Conservation (phyloP, 2,113 vertebrate species). For the Entelurus aequoreus region DNA sequence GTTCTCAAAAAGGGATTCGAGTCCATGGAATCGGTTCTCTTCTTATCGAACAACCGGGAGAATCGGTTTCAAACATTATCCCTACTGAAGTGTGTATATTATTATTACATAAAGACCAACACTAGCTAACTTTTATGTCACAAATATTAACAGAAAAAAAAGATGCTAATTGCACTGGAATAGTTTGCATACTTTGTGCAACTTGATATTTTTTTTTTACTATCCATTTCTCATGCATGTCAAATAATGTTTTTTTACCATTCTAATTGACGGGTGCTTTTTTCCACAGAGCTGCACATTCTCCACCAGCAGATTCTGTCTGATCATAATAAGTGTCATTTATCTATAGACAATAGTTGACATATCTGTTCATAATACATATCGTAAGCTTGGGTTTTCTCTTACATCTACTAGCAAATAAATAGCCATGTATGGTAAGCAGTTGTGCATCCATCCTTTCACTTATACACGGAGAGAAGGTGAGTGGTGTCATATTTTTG, state of each 20-base stretch:
- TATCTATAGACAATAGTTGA: constrained; percentile 7
- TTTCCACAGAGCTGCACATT: not conserved
- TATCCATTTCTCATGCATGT: constrained; percentile 25
- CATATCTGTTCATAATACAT: not conserved
- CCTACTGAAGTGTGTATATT: constrained; percentile 16
- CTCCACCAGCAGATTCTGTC: not conserved
- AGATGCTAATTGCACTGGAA: constrained; percentile 18
- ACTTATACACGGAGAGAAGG: constrained; percentile 29
- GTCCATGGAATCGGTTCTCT: too few species aligned
- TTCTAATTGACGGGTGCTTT: constrained; percentile 29
- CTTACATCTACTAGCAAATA: constrained; percentile 58
- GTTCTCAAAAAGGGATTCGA: too few species aligned
- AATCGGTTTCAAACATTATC: too few species aligned
- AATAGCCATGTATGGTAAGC: constrained; percentile 48
- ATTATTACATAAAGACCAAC: constrained; percentile 30
- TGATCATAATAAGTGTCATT: constrained; percentile 13
- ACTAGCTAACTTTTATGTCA: constrained; percentile 32
- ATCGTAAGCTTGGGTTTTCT: constrained; percentile 38
- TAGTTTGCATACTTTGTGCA: not conserved
- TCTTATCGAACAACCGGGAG: too few species aligned
- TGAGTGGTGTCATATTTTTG: constrained; percentile 53
- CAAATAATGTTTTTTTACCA: constrained; percentile 43
- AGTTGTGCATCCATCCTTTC: not conserved
- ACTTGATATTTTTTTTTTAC: too few species aligned
- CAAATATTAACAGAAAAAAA: constrained; percentile 25